Evolutionary conservation across 2,888 invertebrate genomes (phyloP), one percentile per base, ranked within the genome.

Genomic region (Cylloceria caligata): DNA sequence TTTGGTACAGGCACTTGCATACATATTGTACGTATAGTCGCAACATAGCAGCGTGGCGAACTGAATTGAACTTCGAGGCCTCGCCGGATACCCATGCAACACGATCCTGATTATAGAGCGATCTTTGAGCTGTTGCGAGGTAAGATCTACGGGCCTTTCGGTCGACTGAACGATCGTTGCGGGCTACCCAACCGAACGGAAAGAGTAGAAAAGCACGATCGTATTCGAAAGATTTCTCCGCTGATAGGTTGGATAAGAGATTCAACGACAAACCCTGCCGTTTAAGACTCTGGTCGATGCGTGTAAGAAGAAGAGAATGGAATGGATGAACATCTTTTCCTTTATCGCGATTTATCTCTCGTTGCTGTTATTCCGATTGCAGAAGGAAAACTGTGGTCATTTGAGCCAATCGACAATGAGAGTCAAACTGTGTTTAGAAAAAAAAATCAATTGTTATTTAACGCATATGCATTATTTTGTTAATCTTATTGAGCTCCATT

Each of bases 41-140:
- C 42, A 36, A 64, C 16, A 42, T 39, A 68, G 68, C 65, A 67
- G 71, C 69, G 75, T 69, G 64, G 71, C 72, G 47, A 77, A 74
- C 49, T 13, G 55, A 77, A 74, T 60, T 74, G 65, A 69, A 69
- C 47, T 69, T 78, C 24, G 39, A 49, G 39, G 57, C 42, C 60
- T 47, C 34, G 73, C 57, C 74, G 65, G 60, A 68, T 64, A 71
- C 65, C 67, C 67, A 49, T 62, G 45, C 42, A 62, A 69, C 62
- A 55, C 64, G 69, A 78, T 57, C 19, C 74, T 75, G 74, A 82
- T 82, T 82, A 82, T 74, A 74, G 69, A 78, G 65, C 65, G 65
- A 78, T 78, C 74, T 75, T 65, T 11, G 42, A 55, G 68, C 34
- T 57, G n/a, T 75, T 67, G 45, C 39, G 27, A 60, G 42, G 30